Evolutionary conservation across 2,113 vertebrate genomes (phyloP).

Genomic region (Carlito syrichta): DNA sequence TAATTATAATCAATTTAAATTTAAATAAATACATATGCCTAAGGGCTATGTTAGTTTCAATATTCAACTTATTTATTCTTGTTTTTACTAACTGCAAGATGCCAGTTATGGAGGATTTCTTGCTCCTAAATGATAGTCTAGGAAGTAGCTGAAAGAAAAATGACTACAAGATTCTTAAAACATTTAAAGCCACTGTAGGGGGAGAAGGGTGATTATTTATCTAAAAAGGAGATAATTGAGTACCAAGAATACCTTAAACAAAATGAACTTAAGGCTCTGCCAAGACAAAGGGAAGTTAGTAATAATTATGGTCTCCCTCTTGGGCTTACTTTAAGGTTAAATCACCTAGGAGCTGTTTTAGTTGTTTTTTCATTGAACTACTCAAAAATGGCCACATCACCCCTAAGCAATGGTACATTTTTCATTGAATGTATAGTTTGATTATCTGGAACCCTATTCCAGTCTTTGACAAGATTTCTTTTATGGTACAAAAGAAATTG

Average conservation of each 20-base stretch:
- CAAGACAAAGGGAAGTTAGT: conserved; percentile 35
- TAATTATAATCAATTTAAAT: not conserved
- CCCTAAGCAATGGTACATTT: not conserved
- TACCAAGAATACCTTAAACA: not conserved
- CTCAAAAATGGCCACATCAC: not conserved
- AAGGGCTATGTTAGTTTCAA: not conserved
- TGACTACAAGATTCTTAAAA: conserved; percentile 6
- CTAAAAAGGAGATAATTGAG: not conserved
- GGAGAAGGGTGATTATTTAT: not conserved
- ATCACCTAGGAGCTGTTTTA: conserved; percentile 30
- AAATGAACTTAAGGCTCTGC: conserved; percentile 13
- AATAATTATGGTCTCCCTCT: not conserved
- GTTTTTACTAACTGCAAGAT: not conserved
- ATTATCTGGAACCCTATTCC: not conserved
- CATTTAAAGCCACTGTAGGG: not conserved
- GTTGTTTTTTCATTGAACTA: conserved; percentile 13
- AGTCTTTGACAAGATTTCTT: conserved; percentile 30
- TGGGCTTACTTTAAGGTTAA: conserved; percentile 24
- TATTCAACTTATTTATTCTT: not conserved
- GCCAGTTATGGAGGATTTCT: not conserved
- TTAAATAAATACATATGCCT: not conserved
- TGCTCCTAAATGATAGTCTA: not conserved
- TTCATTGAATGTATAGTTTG: not conserved
- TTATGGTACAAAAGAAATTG: conserved; percentile 59
- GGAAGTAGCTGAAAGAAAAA: not conserved